These are phyloP conservation scores for Drosophila gaucha DNA, from an alignment of 2,888 invertebrate species.

Conservation along the genomic window DNA sequence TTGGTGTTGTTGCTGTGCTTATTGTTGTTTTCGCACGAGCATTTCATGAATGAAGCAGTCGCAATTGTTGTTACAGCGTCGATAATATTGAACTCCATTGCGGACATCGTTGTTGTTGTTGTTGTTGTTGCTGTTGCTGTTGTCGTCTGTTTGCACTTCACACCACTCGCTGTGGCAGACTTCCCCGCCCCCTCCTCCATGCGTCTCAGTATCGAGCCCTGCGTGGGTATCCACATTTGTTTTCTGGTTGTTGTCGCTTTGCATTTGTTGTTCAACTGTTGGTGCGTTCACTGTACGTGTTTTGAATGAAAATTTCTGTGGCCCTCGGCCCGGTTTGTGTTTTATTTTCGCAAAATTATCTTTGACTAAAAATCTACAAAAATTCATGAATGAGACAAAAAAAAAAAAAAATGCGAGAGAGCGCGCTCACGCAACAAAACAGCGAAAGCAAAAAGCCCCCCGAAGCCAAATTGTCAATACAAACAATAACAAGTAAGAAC, in stretches of 20 bases:
- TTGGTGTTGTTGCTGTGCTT: constrained; percentile 30
- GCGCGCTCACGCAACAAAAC: constrained; percentile 18
- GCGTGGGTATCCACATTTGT: constrained; percentile 46
- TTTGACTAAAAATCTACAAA: constrained; percentile 64
- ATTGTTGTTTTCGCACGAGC: constrained; percentile 52
- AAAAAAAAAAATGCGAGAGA: constrained; percentile 6
- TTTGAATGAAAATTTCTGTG: constrained; percentile 65
- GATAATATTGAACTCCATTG: constrained; percentile 65
- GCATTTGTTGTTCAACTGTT: constrained; percentile 54
- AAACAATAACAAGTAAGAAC: no score
- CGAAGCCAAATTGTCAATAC: constrained; percentile 29
- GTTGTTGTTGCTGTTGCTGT: constrained; percentile 7
- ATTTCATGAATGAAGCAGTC: constrained; percentile 69
- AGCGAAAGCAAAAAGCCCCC: constrained; percentile 41
- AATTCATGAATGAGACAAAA: constrained; percentile 69
- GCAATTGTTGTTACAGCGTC: constrained; percentile 43
- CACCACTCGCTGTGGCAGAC: constrained; percentile 43
- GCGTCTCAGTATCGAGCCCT: constrained; percentile 9
- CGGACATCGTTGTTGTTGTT: constrained; percentile 3
- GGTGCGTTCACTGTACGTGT: constrained; percentile 62
- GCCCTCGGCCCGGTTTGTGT: constrained; percentile 33
- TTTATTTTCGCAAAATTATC: constrained; percentile 69
- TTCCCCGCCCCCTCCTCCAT: constrained; percentile 1
- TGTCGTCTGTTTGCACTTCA: constrained; percentile 58
- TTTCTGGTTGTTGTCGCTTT: constrained; percentile 51